Conservation (phyloP, 2,113 vertebrate genomes). For the Genyomyrus donnyi region DNA sequence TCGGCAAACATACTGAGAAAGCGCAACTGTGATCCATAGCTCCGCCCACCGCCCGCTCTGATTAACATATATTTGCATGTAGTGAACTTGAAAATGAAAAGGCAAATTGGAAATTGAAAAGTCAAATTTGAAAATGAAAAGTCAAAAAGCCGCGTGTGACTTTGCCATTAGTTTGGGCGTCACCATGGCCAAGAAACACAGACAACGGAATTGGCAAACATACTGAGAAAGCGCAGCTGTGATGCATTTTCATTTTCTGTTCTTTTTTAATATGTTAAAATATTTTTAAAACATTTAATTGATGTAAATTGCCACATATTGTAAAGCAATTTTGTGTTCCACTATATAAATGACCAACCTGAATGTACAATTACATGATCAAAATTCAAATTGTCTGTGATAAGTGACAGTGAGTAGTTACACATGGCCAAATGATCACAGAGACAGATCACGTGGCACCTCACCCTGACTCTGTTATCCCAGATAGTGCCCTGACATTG, state of each 20-base stretch:
- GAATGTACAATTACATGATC: background rate
- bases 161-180: too few species aligned
- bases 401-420: background rate
- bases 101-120: too few species aligned
- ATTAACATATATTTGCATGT: too few species aligned
- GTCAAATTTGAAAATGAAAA: too few species aligned
- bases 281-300: background rate
- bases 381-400: background rate
- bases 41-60: too few species aligned
- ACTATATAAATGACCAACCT: background rate
- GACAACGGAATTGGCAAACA: too few species aligned
- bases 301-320: background rate
- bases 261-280: background rate
- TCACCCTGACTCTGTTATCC: background rate
- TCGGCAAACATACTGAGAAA: too few species aligned
- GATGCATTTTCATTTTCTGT: background rate
- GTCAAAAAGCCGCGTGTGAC: too few species aligned
- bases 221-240: too few species aligned
- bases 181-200: too few species aligned
- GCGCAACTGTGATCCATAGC: too few species aligned
- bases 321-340: background rate
- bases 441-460: background rate
- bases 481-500: background rate
- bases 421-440: background rate
- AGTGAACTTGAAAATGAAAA: too few species aligned